Evolutionary conservation across 37 sponge, comb jelly and placozoan genomes (phyloP).

Genomic region (Halichondria panicea): DNA sequence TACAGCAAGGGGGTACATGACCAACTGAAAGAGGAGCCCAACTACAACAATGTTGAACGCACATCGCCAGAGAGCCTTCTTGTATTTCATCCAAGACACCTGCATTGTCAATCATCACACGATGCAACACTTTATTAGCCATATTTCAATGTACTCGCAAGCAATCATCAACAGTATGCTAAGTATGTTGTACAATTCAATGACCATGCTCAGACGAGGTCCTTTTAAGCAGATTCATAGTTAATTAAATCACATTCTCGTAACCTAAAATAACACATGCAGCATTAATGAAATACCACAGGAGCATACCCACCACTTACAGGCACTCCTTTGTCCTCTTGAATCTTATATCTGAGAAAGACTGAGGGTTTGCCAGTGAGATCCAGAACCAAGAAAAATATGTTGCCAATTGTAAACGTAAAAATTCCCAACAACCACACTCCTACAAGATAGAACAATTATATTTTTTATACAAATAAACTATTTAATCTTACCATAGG

Average conservation of each 20-base stretch:
- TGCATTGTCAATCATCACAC: no score
- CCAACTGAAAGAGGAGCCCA: slow-evolving; percentile 38
- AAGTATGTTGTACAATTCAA: no score
- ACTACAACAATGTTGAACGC: slow-evolving; percentile 60
- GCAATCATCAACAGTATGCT: no score
- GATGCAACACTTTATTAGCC: no score
- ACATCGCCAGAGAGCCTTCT: slow-evolving; percentile 48
- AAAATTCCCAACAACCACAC: no score
- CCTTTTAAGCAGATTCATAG: no score
- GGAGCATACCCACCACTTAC: no score
- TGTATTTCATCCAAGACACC: slow-evolving; percentile 66
- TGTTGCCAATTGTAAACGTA: slow-evolving; percentile 14
- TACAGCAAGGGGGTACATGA: slow-evolving; percentile 22
- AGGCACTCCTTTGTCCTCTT: slow-evolving; percentile 66
- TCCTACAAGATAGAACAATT: no score
- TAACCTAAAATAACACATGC: neutral
- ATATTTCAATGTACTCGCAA: no score
- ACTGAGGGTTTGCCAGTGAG: slow-evolving; percentile 76
- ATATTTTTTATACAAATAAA: no score
- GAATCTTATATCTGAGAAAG: slow-evolving; percentile 85
- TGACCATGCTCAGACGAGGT: no score
- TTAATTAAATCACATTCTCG: no score
- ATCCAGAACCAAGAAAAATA: slow-evolving; percentile 67
- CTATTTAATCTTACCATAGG: slow-evolving; percentile 62
- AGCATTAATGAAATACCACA: neutral